Conservation (phyloP, 1,140 invertebrate species). For the Drosophila albomicans region DNA sequence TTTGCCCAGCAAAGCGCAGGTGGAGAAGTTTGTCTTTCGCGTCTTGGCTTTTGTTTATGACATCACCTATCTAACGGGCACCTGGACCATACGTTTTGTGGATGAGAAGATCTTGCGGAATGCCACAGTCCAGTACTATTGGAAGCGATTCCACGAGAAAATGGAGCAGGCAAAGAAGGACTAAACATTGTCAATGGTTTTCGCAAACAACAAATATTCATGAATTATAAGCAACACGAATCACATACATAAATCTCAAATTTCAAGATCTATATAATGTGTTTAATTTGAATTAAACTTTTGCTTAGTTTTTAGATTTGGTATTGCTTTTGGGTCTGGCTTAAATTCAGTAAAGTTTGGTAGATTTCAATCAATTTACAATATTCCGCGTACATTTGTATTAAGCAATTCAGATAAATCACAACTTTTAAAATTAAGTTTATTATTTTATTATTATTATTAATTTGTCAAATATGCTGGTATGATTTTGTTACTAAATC, state of each 20-base stretch:
- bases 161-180: conserved; percentile 76
- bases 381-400: too few relatives aligned
- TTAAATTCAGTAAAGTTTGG: too few relatives aligned
- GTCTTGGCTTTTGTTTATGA: conserved; percentile 73
- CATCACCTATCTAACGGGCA: conserved; percentile 46
- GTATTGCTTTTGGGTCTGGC: neutral
- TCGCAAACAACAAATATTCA: neutral
- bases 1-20: conserved; percentile 66
- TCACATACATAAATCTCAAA: conserved; percentile 43
- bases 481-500: too few relatives aligned
- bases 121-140: conserved; percentile 60
- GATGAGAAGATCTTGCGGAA: conserved; percentile 69
- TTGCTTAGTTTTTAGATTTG: conserved; percentile 2
- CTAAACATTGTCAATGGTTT: conserved; percentile 21
- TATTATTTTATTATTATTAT: too few relatives aligned
- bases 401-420: too few relatives aligned
- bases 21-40: conserved; percentile 73
- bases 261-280: conserved; percentile 7
- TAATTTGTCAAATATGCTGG: too few relatives aligned
- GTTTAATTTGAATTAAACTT: conserved; percentile 4
- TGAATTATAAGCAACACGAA: conserved; percentile 24
- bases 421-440: too few relatives aligned
- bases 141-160: conserved; percentile 76
- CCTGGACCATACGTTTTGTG: conserved; percentile 53
- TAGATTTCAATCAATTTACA: too few relatives aligned